phyloP scores from a whole-genome alignment of 1,140 invertebrate species.

The Pteromalus puparum region DNA sequence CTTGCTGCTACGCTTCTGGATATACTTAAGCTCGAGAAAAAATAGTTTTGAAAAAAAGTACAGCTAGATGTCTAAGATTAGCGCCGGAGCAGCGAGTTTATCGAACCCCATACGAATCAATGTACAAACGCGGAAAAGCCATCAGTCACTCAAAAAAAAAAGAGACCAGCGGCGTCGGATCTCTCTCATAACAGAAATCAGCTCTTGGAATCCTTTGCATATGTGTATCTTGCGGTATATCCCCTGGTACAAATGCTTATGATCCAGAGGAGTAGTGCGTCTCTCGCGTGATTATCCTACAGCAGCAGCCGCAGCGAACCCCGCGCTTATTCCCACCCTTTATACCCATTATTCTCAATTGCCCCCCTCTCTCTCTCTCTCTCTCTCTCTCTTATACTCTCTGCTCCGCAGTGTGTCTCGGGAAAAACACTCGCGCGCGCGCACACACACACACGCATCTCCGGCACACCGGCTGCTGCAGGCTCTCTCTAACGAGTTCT shows the following conservation, averaged over 20 bases:
- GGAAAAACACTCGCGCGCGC: conserved; percentile 59
- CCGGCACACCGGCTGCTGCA: background rate
- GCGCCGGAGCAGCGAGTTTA: no score
- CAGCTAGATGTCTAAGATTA: no score
- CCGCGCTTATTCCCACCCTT: conserved; percentile 26
- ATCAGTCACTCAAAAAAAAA: background rate
- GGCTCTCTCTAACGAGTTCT: conserved; percentile 62
- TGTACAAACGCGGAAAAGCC: background rate
- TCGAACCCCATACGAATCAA: background rate
- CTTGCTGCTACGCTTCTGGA: background rate
- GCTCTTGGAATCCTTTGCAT: background rate
- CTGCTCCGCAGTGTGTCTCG: background rate
- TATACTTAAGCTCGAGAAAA: no score
- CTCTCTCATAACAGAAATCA: background rate
- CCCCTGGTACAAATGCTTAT: conserved; percentile 8
- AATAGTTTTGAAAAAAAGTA: no score
- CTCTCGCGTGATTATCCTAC: conserved; percentile 28
- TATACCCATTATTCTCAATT: conserved; percentile 35
- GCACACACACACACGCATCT: conserved; percentile 20
- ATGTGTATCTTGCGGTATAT: conserved; percentile 18
- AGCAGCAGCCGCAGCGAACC: background rate
- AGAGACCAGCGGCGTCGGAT: background rate
- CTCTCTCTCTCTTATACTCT: background rate
- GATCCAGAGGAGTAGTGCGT: background rate
- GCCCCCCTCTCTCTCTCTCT: background rate